Evolutionary conservation across 1,140 invertebrate genomes (phyloP), one percentile per base, ranked within the genome.

Genomic region (Polyergus mexicanus): DNA sequence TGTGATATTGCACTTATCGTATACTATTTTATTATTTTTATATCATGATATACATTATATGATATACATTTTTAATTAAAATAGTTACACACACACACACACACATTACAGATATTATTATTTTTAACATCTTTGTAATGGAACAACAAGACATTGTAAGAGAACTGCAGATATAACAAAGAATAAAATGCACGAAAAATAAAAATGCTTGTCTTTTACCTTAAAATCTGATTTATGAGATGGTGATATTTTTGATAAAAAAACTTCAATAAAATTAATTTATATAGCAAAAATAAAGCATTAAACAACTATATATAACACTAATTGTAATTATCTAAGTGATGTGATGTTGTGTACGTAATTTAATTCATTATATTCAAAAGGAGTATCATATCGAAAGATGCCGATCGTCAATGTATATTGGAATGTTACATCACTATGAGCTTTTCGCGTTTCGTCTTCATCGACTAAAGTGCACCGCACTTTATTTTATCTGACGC

Each of bases 391-490:
- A 28, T 77, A 65, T 77, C 8, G 58, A 38, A 41, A 65, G 19
- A 77, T 56, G n/a, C 10, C 22, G 71, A 44, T 47, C 75, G 25
- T 63, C 13, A 51, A 54, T 35, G 44, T 68, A 68, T 54, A 80
- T 13, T 22, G 78, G 66, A 44, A 54, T 25, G 66, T 44, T 32
- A 54, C 78, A 71, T 60, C 66, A 54, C 66, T 68, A 44, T 38
- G 66, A 81, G 51, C 60, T 72, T 41, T 72, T 58, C 38, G 28
- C 54, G 78, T 83, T 83, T 62, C 51, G 78, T 83, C 78, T 83
- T 83, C 78, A 83, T 83, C 78, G 78, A n/a, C 68, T 83, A 83
- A 83, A 83, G 78, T 83, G 78, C 78, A 83, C 28, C 68, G 68
- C 72, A 83, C 78, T 74, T 83, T 83, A 83, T 83, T 74, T 72